These are phyloP conservation scores for Ormyrus rosae DNA, from an alignment of 2,888 invertebrate genomes.

Conservation along the genomic window DNA sequence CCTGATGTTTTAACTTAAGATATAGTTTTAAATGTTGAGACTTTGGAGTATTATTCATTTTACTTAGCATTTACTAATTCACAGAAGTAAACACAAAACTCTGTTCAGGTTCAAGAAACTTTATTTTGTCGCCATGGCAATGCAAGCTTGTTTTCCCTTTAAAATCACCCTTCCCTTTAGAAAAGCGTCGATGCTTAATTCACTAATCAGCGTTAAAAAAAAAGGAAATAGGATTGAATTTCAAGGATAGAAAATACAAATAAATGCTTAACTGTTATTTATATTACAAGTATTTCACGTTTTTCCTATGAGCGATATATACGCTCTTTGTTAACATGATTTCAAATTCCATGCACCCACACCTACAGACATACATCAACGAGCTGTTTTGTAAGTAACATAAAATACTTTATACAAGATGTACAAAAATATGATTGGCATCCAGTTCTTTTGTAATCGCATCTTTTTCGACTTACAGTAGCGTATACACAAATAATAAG, in stretches of 20 bases:
- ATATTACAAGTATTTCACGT: slow-evolving; percentile 57
- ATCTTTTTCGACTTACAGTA: slow-evolving; percentile 46
- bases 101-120: not conserved
- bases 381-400: slow-evolving; percentile 56
- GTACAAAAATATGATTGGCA: slow-evolving; percentile 65
- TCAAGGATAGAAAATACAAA: slow-evolving; percentile 31
- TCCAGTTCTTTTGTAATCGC: slow-evolving; percentile 54
- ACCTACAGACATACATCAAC: slow-evolving; percentile 46
- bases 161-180: not conserved
- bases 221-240: not conserved
- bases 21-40: slow-evolving; percentile 55
- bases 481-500: slow-evolving; percentile 53
- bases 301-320: slow-evolving; percentile 48
- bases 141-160: not conserved
- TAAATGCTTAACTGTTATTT: slow-evolving; percentile 51
- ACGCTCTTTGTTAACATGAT: slow-evolving; percentile 50
- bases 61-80: not conserved
- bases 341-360: slow-evolving; percentile 53
- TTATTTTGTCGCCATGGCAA: slow-evolving; percentile 53
- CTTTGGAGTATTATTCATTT: slow-evolving; percentile 33
- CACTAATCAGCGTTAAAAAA: slow-evolving; percentile 2
- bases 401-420: slow-evolving; percentile 65
- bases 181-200: not conserved
- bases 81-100: not conserved
- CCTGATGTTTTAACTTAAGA: slow-evolving; percentile 68